These are phyloP conservation scores for Vicugna pacos DNA, from an alignment of 2,113 vertebrate species.

Conservation along the genomic window DNA sequence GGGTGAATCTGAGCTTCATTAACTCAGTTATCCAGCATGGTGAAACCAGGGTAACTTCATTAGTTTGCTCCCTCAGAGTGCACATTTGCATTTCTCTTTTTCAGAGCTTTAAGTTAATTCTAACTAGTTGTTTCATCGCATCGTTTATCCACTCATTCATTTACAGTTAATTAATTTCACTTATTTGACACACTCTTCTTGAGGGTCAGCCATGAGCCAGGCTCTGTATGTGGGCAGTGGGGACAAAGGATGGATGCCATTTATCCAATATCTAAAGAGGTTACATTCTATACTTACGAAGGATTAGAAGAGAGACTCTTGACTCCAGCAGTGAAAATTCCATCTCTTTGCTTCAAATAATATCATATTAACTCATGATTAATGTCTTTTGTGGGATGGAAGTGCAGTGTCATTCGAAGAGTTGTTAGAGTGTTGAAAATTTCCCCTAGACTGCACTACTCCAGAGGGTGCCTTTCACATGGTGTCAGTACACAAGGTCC, in stretches of 20 bases:
- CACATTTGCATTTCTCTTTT: not conserved
- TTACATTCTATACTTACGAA: not conserved
- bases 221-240: not conserved
- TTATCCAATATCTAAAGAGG: not conserved
- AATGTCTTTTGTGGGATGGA: not conserved
- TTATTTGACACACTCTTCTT: not conserved
- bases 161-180: conserved; percentile 18
- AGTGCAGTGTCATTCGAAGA: not conserved
- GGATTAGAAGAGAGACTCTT: not conserved
- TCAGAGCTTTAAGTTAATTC: not conserved
- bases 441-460: not conserved
- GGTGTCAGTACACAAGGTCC: not conserved
- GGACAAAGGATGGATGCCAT: not conserved
- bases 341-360: not conserved
- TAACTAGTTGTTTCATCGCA: not conserved
- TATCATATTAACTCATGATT: not conserved
- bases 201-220: not conserved
- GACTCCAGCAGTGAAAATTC: not conserved
- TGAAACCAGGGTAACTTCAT: not conserved
- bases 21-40: not conserved
- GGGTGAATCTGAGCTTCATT: not conserved
- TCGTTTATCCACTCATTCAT: conserved; percentile 1
- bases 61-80: not conserved
- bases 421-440: not conserved
- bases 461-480: not conserved